Evolutionary conservation across 2,888 invertebrate genomes (phyloP).

Genomic region (Taphrorychus bicolor): DNA sequence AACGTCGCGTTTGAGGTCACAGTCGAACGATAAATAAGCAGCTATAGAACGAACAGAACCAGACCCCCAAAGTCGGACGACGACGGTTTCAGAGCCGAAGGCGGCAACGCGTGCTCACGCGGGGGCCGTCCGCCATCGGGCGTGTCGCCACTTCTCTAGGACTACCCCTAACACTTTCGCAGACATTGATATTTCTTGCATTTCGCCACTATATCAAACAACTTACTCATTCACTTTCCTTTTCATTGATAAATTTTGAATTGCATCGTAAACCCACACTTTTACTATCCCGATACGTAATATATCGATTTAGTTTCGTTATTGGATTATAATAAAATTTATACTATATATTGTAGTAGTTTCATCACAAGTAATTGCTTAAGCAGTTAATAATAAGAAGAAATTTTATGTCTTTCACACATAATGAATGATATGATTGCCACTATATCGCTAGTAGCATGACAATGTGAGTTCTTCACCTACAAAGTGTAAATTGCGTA

Average conservation of each 20-base stretch:
- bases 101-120: slow-evolving; percentile 58
- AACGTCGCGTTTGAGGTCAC: slow-evolving; percentile 57
- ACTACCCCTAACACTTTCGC: slow-evolving; percentile 40
- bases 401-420: no score
- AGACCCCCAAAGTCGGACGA: slow-evolving; percentile 53
- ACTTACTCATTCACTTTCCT: slow-evolving; percentile 3
- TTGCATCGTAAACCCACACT: background rate
- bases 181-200: slow-evolving; percentile 34
- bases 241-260: slow-evolving; percentile 7
- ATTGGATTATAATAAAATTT: background rate
- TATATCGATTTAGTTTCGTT: background rate
- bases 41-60: slow-evolving; percentile 56
- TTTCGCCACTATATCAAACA: slow-evolving; percentile 10
- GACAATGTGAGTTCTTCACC: no score
- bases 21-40: slow-evolving; percentile 61
- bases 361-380: no score
- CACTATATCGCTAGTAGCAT: no score
- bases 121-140: slow-evolving; percentile 58
- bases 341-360: no score
- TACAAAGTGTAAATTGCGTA: no score
- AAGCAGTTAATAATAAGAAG: no score
- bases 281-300: background rate
- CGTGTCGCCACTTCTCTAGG: slow-evolving; percentile 55
- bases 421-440: no score
- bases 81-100: slow-evolving; percentile 52